Base-by-base conservation (phyloP, 2,888 invertebrate species). In the Leistus spinibarbis region DNA sequence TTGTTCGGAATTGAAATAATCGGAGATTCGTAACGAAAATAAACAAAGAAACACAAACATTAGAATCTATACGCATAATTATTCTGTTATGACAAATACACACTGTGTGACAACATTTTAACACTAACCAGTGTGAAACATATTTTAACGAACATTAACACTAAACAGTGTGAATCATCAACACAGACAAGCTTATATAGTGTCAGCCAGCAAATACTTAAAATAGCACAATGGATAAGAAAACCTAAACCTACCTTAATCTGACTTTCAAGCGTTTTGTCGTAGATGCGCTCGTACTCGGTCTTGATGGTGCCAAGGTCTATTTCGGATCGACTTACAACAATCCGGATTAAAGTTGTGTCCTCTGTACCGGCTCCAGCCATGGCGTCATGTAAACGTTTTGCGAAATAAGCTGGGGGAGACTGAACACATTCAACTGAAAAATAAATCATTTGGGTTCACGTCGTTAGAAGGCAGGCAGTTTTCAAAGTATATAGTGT, bases 291-390 rank as follows among this genome's bases (percentile, higher is more conserved):
- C 82, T 93, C 91, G 86, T 91, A 94, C 80, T 92, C 92, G 4
- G 86, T 83, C 84, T 91, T 92, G 83, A 94, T 91, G 81, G 89
- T 88, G 4, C 86, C 91, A 80, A 94, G 88, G 87, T 94, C 94
- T 66, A 91, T 85, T 87, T 92, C 91, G 0, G 91, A 88, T 79
- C 92, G 88, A 79, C 90, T 89, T 67, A 93, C 92, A 79, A 94
- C 82, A 79, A 94, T 89, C 67, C 94, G 88, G 79, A 94, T 90
- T 78, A 94, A 87, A 0, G 91, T 90, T 27, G 86, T 85, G 86
- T 94, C 93, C 83, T 92, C 90, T 2, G 94, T 94, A 75, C 94
- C 94, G 62, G 89, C 82, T 0, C 93, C 93, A 79, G 89, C 88
- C 89, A 93, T 90, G 2, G 92, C 89, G 69, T 86, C 84, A 76